Base-by-base conservation (phyloP, 2,888 invertebrate genomes). In the Leptopterna dolabrata region DNA sequence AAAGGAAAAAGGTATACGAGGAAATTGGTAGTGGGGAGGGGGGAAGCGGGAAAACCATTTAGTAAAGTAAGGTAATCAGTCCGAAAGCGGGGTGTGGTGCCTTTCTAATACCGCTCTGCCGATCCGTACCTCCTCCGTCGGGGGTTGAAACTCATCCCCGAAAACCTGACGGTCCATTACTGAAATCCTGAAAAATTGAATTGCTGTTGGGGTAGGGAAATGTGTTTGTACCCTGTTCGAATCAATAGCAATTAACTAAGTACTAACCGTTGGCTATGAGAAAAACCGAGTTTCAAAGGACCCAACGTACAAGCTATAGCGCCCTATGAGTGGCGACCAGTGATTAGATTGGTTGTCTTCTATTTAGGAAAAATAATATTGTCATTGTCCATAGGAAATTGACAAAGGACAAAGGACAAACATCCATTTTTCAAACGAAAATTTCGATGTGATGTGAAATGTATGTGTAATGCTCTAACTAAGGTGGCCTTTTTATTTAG, bases 31-130 rank as follows among this genome's bases (percentile, higher is more conserved):
- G 36, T 16, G 73, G 19, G 14, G 73, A 6, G 36, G 73, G 36
- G 19, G 19, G 4, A 19, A 14, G 14, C 36, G 36, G 36, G 19
- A 36, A 41, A 36, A 73, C 73, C 73, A 73, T 73, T 73, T 73
- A 73, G 73, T 41, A 41, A 41, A 73, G 73, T 73, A 73, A 73
- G 73, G 73, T 73, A 73, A 73, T 73, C 73, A 73, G 73, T 73
- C 73, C 73, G 19, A 73, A 73, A 73, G 73, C 73, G 73, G 73
- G 73, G 73, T 73, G 73, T 73, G 73, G 73, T 73, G 71, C 27
- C 71, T 71, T 36, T 41, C 73, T 73, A 36, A 36, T 36, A 73
- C 73, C 73, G 73, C 16, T 73, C 73, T 27, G 1, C 27, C 63
- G 63, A 63, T 63, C 63, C 63, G 27, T 63, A 63, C 63, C 24